phyloP scores from a whole-genome alignment of 2,888 invertebrate species.

The Megaustenia siamemsis region DNA sequence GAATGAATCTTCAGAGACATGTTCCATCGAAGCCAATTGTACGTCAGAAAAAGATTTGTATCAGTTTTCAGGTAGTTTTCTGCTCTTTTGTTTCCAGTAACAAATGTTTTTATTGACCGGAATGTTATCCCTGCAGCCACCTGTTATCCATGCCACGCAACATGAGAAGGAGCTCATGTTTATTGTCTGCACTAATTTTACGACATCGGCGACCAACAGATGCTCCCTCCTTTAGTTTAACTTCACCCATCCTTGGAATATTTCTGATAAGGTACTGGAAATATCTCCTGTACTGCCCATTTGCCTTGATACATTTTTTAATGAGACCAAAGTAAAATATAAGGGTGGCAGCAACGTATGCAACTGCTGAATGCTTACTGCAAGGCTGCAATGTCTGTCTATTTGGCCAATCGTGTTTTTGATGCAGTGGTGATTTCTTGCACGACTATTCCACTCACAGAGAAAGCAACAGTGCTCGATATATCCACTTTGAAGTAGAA shows the following conservation, averaged over 20 bases:
- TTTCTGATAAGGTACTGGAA: not conserved
- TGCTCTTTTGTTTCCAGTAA: not conserved
- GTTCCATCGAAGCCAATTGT: not conserved
- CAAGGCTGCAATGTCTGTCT: too few relatives aligned
- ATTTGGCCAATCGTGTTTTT: too few relatives aligned
- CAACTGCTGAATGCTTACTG: too few relatives aligned
- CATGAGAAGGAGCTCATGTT: not conserved
- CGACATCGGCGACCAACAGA: too few relatives aligned
- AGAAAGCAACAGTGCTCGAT: not conserved
- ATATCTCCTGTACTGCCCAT: not conserved
- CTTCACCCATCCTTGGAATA: not conserved
- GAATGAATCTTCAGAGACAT: conserved; percentile 4
- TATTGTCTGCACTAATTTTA: too few relatives aligned
- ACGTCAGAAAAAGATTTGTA: too few relatives aligned
- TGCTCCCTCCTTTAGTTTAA: too few relatives aligned
- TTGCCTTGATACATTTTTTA: not conserved
- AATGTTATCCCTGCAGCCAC: not conserved
- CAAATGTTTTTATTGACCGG: not conserved
- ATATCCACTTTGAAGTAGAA: not conserved
- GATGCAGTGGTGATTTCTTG: not conserved
- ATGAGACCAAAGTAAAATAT: not conserved
- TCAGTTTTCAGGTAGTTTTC: not conserved
- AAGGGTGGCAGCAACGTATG: too few relatives aligned
- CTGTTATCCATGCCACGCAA: not conserved
- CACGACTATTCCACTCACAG: not conserved